These are phyloP conservation scores for Ondatra zibethicus DNA, from an alignment of 2,113 vertebrate species.

Conservation along the genomic window DNA sequence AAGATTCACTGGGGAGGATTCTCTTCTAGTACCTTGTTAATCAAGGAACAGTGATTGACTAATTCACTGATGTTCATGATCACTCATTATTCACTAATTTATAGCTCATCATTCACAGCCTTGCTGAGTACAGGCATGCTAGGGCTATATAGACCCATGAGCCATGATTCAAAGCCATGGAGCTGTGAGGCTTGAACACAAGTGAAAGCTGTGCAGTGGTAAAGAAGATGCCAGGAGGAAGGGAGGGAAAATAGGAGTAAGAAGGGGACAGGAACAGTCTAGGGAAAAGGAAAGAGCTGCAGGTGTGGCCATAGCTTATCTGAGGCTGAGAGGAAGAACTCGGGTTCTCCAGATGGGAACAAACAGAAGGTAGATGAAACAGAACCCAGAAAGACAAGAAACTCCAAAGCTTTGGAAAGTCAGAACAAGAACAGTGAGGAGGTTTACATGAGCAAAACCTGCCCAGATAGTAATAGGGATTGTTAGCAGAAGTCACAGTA, in stretches of 20 bases:
- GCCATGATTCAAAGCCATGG: background rate
- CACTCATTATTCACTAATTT: background rate
- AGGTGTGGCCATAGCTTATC: background rate
- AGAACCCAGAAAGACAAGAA: background rate
- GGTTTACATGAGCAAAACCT: background rate
- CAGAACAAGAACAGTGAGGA: background rate
- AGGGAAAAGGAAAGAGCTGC: background rate
- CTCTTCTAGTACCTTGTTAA: background rate
- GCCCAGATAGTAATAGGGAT: rapidly evolving
- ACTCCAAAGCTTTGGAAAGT: background rate
- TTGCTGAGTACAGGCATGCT: background rate
- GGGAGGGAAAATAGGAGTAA: background rate
- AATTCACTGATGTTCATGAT: background rate
- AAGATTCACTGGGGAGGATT: background rate
- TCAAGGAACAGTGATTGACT: background rate
- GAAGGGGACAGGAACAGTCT: background rate
- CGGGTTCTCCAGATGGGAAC: background rate
- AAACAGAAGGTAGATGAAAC: background rate
- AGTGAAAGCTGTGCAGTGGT: background rate
- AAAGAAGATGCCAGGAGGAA: background rate
- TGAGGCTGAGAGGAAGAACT: background rate
- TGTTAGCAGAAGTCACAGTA: rapidly evolving
- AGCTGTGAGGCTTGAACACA: background rate
- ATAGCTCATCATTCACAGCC: background rate
- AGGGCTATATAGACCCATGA: background rate